Evolutionary conservation across 2,888 invertebrate genomes (phyloP).

Genomic region (Deroplatys truncata): DNA sequence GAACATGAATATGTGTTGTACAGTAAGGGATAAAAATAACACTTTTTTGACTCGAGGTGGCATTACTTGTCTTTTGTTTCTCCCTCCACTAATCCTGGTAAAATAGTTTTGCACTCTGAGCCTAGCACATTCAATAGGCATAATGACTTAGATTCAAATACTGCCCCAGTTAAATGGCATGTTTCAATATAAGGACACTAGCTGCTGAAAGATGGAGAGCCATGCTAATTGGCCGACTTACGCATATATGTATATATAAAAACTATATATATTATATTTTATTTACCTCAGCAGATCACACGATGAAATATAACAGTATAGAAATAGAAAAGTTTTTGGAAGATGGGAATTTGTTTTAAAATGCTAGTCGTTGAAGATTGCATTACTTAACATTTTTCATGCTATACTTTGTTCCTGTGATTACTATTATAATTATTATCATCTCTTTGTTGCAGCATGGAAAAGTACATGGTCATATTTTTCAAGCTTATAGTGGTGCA

Average conservation of each 20-base stretch:
- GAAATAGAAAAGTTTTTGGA: not conserved
- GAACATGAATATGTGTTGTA: not conserved
- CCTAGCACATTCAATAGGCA: not conserved
- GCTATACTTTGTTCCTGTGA: constrained; percentile 7
- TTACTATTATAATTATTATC: not conserved
- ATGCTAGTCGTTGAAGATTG: constrained; percentile 1
- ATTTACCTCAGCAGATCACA: not conserved
- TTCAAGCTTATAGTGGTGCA: not conserved
- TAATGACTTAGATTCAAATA: not conserved
- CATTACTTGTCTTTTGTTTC: not conserved
- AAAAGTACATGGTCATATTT: not conserved
- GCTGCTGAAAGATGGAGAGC: not conserved
- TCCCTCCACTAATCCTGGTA: not conserved
- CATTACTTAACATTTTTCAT: not conserved
- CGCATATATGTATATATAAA: not conserved
- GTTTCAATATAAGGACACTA: not conserved
- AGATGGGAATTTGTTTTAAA: not conserved
- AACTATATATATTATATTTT: not conserved
- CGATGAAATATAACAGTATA: not conserved
- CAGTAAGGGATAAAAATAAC: not conserved
- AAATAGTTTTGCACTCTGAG: not conserved
- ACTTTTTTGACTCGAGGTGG: not conserved
- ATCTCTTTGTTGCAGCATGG: not conserved
- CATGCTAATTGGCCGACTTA: not conserved
- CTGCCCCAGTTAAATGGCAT: not conserved